Base-by-base conservation (phyloP, 2,113 vertebrate genomes). In the Procavia capensis region DNA sequence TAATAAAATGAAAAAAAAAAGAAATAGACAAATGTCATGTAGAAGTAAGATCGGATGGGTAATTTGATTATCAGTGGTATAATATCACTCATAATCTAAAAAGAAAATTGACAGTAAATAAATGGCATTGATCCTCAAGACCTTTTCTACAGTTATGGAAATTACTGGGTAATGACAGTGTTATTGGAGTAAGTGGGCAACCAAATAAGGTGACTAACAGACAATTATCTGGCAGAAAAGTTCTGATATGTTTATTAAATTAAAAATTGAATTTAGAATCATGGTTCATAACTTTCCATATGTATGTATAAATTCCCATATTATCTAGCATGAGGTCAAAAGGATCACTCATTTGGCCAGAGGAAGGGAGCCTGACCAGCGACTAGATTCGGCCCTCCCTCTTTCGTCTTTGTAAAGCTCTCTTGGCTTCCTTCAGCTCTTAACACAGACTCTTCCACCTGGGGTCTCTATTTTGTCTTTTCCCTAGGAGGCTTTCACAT, bases 191-290 rank as follows among this genome's bases (percentile, higher is more conserved):
- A 75, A 87, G 8, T 57, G 14, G 9, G 3, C 31, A 27, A 1
- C 17, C 64, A 63, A 27, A 0, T 19, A 72, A 31, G 8, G 41
- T 29, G 19, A 72, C 17, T 76, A 4, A 76, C 19, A 89, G 45
- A 19, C 11, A 43, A 9, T 34, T 27, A 36, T 2, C 13, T 85
- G 75, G 66, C 66, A 86, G 45, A 36, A 82, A 91, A 39, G 34
- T 4, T 70, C 31, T 82, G 4, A 14, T 13, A 50, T 19, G 0
- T 45, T 64, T 78, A 63, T 47, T 66, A 72, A 95, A 78, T 81
- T 78, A 41, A 93, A 95, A 95, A 82, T 45, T 20, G 5, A 43
- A 13, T 24, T 83, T 85, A 34, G 36, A 90, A 50, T 76, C 27
- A 29, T 47, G 57, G 47, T 41, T 59, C 57, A 36, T 83, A 79